phyloP scores from a whole-genome alignment of 2,888 invertebrate species.

The Hirtodrosophila trivittata region DNA sequence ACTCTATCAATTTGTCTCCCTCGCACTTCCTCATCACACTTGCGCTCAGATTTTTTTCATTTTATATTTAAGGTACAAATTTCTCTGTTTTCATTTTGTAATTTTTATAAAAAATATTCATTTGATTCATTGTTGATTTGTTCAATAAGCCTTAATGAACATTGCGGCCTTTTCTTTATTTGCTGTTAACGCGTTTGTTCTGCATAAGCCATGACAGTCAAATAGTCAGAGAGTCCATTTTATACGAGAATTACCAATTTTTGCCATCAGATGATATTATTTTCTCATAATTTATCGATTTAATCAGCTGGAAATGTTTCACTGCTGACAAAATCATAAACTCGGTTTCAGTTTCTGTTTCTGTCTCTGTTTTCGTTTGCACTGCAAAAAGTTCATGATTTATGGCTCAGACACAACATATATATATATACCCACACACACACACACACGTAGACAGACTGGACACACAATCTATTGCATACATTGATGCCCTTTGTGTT shows the following conservation, averaged over 20 bases:
- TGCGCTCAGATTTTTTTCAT: constrained; percentile 51
- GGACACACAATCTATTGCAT: constrained; percentile 2
- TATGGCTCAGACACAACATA: constrained; percentile 42
- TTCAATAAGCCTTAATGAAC: constrained; percentile 64
- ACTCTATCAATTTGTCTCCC: too few species aligned
- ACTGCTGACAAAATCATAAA: constrained; percentile 78
- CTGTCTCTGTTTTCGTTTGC: constrained; percentile 47
- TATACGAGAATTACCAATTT: constrained; percentile 43
- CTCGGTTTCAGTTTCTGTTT: constrained; percentile 30
- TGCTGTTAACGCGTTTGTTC: constrained; percentile 55
- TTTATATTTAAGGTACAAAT: constrained; percentile 44
- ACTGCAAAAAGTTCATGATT: constrained; percentile 68
- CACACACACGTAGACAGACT: constrained; percentile 4
- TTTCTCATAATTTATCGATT: constrained; percentile 74
- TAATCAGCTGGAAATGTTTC: constrained; percentile 76
- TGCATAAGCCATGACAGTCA: constrained; percentile 15
- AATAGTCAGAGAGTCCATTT: constrained; percentile 32
- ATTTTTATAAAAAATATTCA: constrained; percentile 42
- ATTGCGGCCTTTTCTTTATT: constrained; percentile 34
- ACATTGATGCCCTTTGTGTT: constrained; percentile 34
- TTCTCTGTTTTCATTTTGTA: constrained; percentile 17
- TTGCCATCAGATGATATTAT: constrained; percentile 63
- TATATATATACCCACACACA: background rate
- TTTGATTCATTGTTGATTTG: constrained; percentile 49
- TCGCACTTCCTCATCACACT: constrained; percentile 40